Conservation (phyloP, 2,797 vertebrate species). For the Chelonia mydas region DNA sequence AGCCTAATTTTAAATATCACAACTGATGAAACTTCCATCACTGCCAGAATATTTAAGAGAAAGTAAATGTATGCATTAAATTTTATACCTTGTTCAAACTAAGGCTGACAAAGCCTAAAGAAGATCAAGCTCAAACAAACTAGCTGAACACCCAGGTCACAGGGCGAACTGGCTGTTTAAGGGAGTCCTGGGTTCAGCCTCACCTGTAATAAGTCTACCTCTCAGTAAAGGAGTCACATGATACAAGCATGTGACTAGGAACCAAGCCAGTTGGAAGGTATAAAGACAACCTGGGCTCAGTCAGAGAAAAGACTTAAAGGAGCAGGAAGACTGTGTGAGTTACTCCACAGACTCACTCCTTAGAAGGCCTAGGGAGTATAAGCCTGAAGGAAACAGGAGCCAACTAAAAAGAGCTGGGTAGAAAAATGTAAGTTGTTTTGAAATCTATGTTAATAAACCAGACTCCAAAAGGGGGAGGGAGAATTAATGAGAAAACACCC, state of each 20-base stretch:
- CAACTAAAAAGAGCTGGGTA: neutral
- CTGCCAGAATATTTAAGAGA: neutral
- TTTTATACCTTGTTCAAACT: neutral
- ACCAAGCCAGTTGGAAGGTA: neutral
- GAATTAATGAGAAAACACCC: neutral
- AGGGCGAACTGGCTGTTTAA: neutral
- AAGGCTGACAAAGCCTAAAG: neutral
- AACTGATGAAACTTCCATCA: neutral
- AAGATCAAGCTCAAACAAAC: slow-evolving; percentile 16
- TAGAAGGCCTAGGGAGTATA: neutral
- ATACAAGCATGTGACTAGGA: neutral
- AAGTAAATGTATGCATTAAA: neutral
- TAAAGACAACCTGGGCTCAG: neutral
- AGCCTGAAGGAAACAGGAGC: neutral
- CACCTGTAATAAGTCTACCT: neutral
- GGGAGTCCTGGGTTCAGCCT: neutral
- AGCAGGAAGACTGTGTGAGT: neutral
- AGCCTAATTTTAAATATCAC: neutral
- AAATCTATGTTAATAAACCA: neutral
- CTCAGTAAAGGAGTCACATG: neutral
- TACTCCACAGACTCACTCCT: neutral
- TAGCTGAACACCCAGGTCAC: neutral
- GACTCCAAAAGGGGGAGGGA: neutral
- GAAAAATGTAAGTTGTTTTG: neutral
- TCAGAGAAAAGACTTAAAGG: neutral